Conservation (phyloP, 1,140 invertebrate genomes). For the Trypoxylus dichotomus region DNA sequence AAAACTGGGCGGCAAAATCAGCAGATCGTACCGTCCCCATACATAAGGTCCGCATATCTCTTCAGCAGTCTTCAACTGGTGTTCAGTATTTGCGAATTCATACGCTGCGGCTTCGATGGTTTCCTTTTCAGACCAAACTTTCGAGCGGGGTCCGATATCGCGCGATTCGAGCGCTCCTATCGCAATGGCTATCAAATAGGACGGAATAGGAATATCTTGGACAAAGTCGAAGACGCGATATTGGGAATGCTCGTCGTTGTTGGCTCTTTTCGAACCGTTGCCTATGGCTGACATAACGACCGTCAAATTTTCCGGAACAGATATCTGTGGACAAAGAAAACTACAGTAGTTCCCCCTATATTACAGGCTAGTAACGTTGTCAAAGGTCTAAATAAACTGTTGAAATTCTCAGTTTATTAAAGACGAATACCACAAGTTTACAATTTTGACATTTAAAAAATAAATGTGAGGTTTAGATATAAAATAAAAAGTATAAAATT, state of each 20-base stretch:
- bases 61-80: constrained; percentile 82
- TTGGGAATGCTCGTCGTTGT: constrained; percentile 46
- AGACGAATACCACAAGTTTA: no score
- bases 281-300: constrained; percentile 89
- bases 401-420: constrained; percentile 57
- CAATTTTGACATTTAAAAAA: background rate
- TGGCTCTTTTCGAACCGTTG: constrained; percentile 50
- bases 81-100: constrained; percentile 88
- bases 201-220: constrained; percentile 76
- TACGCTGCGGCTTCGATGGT: constrained; percentile 80
- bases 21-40: constrained; percentile 85
- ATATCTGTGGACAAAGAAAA: constrained; percentile 77
- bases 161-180: constrained; percentile 80
- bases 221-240: constrained; percentile 64
- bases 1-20: constrained; percentile 92
- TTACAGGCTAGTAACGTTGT: no score
- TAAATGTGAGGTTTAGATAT: background rate
- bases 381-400: constrained; percentile 52
- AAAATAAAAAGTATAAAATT: no score
- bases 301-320: constrained; percentile 72
- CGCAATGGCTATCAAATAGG: constrained; percentile 84
- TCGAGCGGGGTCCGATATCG: constrained; percentile 73
- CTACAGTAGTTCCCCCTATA: constrained; percentile 63
- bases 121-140: constrained; percentile 88
- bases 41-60: constrained; percentile 78